Base-by-base conservation (phyloP, 2,113 vertebrate species). In the Casuarius casuarius region DNA sequence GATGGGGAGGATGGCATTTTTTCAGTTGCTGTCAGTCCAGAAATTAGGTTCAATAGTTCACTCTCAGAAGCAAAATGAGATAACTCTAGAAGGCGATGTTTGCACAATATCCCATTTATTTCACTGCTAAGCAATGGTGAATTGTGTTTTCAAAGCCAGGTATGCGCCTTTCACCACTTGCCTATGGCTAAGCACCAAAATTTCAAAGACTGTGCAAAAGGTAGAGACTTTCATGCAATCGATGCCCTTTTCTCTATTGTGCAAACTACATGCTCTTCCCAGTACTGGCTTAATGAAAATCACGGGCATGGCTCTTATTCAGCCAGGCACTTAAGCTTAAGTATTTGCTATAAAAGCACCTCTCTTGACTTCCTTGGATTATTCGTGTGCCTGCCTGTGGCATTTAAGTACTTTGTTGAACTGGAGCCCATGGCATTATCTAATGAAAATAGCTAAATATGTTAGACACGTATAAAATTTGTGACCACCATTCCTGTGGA, bases 371-470 rank as follows among this genome's bases (percentile, higher is more conserved):
- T 90, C n/a, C 25, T 75, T 33, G 51, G 90, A 87, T 61, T 78
- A 61, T 74, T 92, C 1, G 0, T 75, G 40, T 78, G 29, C 40
- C 79, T 89, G 58, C 62, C 65, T 79, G 90, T 75, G 58, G 13
- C 51, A 61, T 76, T 87, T 58, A 93, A 92, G 81, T 68, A 40
- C 38, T 66, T 58, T 44, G 42, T 13, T 81, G 86, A 95, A 93
- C n/a, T 28, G 59, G 86, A 94, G 87, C 86, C 62, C 74, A 44
- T 5, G 49, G 49, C n/a, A 70, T 79, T 87, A 54, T 77, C 81
- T 95, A 87, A 83, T 63, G 78, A 85, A 94, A 94, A 87, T 49
- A 82, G 66, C 52, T 62, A 49, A 61, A 62, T 65, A 61, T 31
- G 42, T 62, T 35, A 74, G 56, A 87, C 9, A 61, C 5, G 4